Evolutionary conservation across 2,888 invertebrate genomes (phyloP).

Genomic region (Harmothoe impar): DNA sequence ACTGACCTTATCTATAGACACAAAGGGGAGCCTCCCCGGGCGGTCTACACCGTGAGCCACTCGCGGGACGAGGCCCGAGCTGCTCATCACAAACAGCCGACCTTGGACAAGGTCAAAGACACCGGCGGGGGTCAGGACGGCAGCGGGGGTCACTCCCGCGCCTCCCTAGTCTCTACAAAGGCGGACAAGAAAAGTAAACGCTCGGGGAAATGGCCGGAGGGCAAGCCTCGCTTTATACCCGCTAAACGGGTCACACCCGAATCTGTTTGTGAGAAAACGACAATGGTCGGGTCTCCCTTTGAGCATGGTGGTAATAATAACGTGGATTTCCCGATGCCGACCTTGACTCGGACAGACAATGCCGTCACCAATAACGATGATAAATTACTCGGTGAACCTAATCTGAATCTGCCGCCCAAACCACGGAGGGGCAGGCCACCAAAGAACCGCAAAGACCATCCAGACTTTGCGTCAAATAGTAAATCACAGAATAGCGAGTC

Average conservation of each 20-base stretch:
- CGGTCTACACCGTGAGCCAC: neutral
- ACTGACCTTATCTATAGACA: neutral
- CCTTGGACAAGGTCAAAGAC: no score
- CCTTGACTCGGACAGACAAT: conserved; percentile 31
- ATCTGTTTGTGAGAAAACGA: conserved; percentile 17
- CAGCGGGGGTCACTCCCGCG: neutral
- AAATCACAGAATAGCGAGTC: neutral
- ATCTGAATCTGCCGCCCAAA: neutral
- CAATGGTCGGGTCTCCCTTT: neutral
- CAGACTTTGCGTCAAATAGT: neutral
- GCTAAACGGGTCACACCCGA: neutral
- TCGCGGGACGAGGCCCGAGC: no score
- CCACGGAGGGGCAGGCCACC: conserved; percentile 41
- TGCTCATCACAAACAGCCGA: no score
- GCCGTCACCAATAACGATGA: neutral
- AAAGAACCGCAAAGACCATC: conserved; percentile 43
- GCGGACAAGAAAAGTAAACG: conserved; percentile 40
- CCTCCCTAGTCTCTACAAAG: neutral
- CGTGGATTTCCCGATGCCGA: neutral
- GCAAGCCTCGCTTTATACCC: conserved; percentile 12
- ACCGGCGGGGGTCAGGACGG: neutral
- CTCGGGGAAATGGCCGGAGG: conserved; percentile 17
- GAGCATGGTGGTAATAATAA: neutral
- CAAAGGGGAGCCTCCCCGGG: neutral
- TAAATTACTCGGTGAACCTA: neutral